Conservation (phyloP, 2,113 vertebrate genomes). For the Lophura nycthemera region DNA sequence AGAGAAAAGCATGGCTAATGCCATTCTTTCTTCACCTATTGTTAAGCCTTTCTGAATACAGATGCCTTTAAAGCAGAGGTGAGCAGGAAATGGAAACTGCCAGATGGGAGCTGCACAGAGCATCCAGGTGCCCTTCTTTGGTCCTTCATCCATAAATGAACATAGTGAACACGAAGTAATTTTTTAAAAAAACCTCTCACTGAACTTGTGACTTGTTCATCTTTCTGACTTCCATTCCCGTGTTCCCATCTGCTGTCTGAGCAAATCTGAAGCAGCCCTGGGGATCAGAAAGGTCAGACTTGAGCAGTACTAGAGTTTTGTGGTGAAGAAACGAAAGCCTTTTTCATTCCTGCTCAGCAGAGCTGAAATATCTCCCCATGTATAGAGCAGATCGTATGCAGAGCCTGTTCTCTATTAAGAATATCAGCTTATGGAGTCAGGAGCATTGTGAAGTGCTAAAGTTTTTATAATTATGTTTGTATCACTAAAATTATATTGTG, state of each 20-base stretch:
- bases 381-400: background rate
- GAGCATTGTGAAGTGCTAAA: background rate
- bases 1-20: background rate
- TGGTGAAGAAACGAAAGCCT: background rate
- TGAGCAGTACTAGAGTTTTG: background rate
- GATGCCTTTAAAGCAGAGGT: conserved; percentile 39
- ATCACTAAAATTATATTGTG: background rate
- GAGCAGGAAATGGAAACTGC: background rate
- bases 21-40: background rate
- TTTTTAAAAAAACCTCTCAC: background rate
- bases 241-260: background rate
- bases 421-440: background rate
- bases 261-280: background rate
- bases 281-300: background rate
- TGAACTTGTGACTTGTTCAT: background rate
- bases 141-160: background rate
- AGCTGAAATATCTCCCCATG: background rate
- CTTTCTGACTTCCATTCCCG: background rate
- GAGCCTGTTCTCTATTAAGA: background rate
- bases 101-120: background rate
- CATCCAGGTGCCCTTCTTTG: background rate
- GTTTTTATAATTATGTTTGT: background rate
- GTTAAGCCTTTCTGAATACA: conserved; percentile 26
- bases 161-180: background rate
- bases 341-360: background rate